phyloP scores from a whole-genome alignment of 2,888 invertebrate species.

The Eudasyphora cyanicolor region DNA sequence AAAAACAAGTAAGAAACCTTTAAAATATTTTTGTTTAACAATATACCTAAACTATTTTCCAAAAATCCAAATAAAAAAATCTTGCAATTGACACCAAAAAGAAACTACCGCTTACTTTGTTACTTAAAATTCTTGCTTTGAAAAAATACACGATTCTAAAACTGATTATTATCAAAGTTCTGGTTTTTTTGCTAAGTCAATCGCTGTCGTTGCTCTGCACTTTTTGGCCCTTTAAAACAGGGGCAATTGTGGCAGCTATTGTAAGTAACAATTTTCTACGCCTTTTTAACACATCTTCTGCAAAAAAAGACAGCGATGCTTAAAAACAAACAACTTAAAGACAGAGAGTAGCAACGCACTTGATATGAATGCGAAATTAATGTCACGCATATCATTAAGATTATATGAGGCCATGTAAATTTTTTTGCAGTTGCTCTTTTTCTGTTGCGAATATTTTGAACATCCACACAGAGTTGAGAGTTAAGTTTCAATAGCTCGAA shows the following conservation, averaged over 20 bases:
- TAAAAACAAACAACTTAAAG: neutral
- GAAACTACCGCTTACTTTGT: too few species aligned
- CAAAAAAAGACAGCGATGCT: neutral
- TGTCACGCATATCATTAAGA: slow-evolving; percentile 66
- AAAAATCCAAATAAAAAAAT: too few species aligned
- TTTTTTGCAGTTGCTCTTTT: neutral
- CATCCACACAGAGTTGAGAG: neutral
- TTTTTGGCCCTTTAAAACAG: neutral
- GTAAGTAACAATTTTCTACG: neutral
- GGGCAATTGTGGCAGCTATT: neutral
- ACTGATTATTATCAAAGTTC: too few species aligned
- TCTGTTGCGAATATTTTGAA: neutral
- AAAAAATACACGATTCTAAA: too few species aligned
- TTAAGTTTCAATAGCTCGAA: slow-evolving; percentile 1
- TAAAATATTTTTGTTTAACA: too few species aligned
- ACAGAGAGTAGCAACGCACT: slow-evolving; percentile 50
- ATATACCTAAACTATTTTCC: too few species aligned
- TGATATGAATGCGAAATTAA: slow-evolving; percentile 63
- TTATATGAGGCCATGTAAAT: slow-evolving; percentile 48
- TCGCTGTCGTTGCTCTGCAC: neutral
- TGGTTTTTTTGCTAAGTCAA: too few species aligned
- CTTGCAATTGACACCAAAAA: too few species aligned
- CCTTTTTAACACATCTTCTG: neutral
- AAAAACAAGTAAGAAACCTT: too few species aligned
- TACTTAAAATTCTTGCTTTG: too few species aligned